Evolutionary conservation across 2,888 invertebrate species (phyloP), one percentile per base, ranked within the genome.

Genomic region (Lomographa bimaculata): DNA sequence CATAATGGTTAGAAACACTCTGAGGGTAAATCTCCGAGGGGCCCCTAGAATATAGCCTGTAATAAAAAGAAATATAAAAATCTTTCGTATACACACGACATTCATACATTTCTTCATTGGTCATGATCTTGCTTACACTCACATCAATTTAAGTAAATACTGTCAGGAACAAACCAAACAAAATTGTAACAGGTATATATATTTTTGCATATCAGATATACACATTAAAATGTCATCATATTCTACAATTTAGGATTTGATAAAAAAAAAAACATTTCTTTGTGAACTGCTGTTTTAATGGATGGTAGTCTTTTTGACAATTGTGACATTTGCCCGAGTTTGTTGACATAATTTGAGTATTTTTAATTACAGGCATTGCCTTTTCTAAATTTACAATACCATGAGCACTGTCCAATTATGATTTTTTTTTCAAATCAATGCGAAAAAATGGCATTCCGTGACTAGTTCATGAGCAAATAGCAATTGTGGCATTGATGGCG

Each of bases 1-100:
- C 87, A 89, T 87, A 87, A 79, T 87, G 87, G 71, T 75, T 61
- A 67, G 59, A 70, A 67, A 59, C 61, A 46, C 48, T 54, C 44
- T 57, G 43, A 46, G 57, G 50, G 55, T 55, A 45, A 46, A 48
- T 47, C 57, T 60, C 58, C 45, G 19, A 53, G 45, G 59, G 48
- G 39, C 48, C 54, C 46, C 54, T 56, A 55, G 32, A 42, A 45
- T 46, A 51, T 63, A 55, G 63, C 64, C 79, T 81, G 67, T 68
- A 76, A 49, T 46, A 42, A 53, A 50, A 6, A 7, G n/a, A 24
- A 25, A 12, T 25, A 9, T 5, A 19, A 16, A 32, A 25, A 21
- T 12, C 30, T 8, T 23, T 5, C 3, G 2, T 16, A 2, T 24
- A 25, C 14, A 24, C 5, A 26, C 7, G 18, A 24, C 34, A 7